phyloP scores from a whole-genome alignment of 2,888 invertebrate species.

The Epistrophe eligans region DNA sequence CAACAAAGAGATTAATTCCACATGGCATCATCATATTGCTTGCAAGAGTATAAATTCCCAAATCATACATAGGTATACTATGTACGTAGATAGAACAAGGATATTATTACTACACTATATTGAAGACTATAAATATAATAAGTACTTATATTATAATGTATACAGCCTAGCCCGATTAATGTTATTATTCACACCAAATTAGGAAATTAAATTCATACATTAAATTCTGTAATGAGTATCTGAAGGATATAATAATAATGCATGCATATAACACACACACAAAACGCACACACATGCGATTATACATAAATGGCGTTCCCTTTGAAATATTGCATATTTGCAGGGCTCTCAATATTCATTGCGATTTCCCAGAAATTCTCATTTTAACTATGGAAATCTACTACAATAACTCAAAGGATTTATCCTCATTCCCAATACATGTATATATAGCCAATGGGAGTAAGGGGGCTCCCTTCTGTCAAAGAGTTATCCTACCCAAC shows the following conservation, averaged over 20 bases:
- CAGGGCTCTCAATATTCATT: constrained; percentile 44
- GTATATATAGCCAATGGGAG: not conserved
- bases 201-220: constrained; percentile 59
- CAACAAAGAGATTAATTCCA: constrained; percentile 64
- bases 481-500: constrained; percentile 26
- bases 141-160: not conserved
- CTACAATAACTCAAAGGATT: constrained; percentile 60
- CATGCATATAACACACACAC: not conserved
- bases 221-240: constrained; percentile 41
- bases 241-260: constrained; percentile 29
- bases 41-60: constrained; percentile 30
- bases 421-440: constrained; percentile 4
- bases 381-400: constrained; percentile 59
- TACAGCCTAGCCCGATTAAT: constrained; percentile 18
- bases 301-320: constrained; percentile 21
- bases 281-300: not conserved
- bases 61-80: constrained; percentile 23
- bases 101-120: not conserved
- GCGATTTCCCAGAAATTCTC: constrained; percentile 39
- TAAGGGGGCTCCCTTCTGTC: not conserved
- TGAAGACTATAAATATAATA: constrained; percentile 11
- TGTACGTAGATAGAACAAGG: not conserved
- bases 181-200: constrained; percentile 67
- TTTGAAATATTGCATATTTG: constrained; percentile 38
- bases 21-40: constrained; percentile 34